Evolutionary conservation across 2,797 vertebrate species (phyloP).

Genomic region (Tauraco hartlaubi): DNA sequence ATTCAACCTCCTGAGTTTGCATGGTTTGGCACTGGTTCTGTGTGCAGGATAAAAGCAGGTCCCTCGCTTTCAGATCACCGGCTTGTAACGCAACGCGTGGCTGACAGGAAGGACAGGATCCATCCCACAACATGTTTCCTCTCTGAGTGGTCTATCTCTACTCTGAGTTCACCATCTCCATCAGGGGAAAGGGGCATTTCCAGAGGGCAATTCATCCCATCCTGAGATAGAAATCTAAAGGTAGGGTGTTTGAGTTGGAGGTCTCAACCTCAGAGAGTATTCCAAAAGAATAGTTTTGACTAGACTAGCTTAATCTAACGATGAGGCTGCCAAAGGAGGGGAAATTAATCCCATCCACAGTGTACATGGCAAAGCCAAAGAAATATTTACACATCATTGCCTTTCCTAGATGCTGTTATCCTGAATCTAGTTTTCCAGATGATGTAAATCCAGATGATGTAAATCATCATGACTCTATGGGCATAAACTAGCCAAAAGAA

Average conservation of each 20-base stretch:
- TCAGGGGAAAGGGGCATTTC: not conserved
- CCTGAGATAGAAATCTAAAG: not conserved
- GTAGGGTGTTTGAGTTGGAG: not conserved
- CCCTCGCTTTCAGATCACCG: not conserved
- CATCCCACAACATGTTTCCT: not conserved
- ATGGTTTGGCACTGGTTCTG: not conserved
- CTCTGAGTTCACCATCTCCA: not conserved
- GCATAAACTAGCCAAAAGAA: constrained; percentile 9
- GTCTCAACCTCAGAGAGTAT: not conserved
- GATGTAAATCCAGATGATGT: constrained; percentile 24
- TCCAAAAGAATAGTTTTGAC: not conserved
- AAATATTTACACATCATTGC: constrained; percentile 42
- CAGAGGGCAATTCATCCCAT: not conserved
- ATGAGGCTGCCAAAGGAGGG: not conserved
- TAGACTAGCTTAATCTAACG: not conserved
- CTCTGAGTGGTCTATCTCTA: not conserved
- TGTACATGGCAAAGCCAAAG: constrained; percentile 23
- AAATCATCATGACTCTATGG: constrained; percentile 19
- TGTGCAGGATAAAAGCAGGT: not conserved
- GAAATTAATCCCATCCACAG: constrained; percentile 27
- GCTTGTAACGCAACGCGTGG: not conserved
- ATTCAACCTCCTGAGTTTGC: not conserved
- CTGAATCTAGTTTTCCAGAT: constrained; percentile 37
- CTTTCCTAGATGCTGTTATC: constrained; percentile 29
- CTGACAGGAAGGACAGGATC: not conserved